Evolutionary conservation across 2,797 vertebrate species (phyloP).

Genomic region (Babyrousa celebensis): DNA sequence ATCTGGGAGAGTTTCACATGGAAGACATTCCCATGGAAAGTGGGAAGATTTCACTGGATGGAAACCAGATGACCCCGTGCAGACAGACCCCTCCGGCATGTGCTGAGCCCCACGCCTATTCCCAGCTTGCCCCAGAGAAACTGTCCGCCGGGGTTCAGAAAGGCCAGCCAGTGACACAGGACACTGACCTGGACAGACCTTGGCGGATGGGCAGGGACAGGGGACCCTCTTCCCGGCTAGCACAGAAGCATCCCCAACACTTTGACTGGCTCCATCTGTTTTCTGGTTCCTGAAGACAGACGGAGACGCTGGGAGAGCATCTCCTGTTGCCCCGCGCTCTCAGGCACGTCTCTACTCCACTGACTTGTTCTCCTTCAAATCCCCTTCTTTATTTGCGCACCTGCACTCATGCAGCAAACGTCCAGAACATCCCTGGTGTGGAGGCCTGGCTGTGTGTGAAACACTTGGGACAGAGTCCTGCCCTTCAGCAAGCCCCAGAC

Average conservation of each 20-base stretch:
- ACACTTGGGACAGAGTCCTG: background rate
- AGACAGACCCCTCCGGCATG: slow-evolving; percentile 82
- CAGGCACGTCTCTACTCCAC: background rate
- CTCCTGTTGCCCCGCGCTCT: background rate
- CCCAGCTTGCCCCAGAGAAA: background rate
- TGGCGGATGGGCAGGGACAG: background rate
- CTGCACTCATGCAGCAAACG: background rate
- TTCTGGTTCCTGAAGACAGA: background rate
- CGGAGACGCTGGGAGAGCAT: background rate
- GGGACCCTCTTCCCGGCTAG: background rate
- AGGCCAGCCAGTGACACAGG: background rate
- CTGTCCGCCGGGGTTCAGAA: background rate
- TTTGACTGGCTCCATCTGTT: background rate
- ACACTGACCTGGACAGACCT: background rate
- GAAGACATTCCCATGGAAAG: slow-evolving; percentile 86
- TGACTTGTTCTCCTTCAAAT: background rate
- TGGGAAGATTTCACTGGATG: slow-evolving; percentile 80
- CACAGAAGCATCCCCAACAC: background rate
- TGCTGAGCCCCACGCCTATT: background rate
- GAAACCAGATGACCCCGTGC: slow-evolving; percentile 88
- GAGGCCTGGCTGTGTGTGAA: background rate
- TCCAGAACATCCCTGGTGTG: fast-evolving
- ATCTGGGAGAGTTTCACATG: slow-evolving; percentile 82
- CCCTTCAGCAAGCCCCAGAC: background rate
- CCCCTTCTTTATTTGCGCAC: background rate